phyloP scores from a whole-genome alignment of 2,888 invertebrate species.

The Lithophane semibrunnea region DNA sequence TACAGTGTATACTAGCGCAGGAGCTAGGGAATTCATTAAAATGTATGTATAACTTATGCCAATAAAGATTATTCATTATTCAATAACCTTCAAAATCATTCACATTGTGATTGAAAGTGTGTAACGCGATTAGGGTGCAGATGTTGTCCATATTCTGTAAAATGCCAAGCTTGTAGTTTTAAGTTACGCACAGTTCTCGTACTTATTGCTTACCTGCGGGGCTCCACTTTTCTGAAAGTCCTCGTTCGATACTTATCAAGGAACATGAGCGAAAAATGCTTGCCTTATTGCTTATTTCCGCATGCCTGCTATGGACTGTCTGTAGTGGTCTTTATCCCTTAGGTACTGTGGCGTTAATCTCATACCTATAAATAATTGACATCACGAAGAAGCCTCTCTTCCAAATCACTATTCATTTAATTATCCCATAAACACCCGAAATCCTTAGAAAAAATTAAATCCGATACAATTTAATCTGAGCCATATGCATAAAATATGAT shows the following conservation, averaged over 20 bases:
- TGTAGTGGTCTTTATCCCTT: background rate
- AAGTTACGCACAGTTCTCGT: background rate
- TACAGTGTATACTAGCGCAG: too few relatives aligned
- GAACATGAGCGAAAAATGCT: background rate
- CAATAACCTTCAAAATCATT: too few relatives aligned
- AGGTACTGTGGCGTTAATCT: background rate
- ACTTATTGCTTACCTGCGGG: background rate
- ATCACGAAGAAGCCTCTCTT: background rate
- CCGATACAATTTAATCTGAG: conserved; percentile 39
- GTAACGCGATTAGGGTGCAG: background rate
- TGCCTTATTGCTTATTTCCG: background rate
- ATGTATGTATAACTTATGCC: too few relatives aligned
- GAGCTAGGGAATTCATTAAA: too few relatives aligned
- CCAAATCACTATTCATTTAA: background rate
- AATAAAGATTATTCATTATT: too few relatives aligned
- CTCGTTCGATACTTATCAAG: background rate
- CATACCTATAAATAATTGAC: background rate
- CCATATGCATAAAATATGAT: conserved; percentile 65
- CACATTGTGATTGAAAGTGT: too few relatives aligned
- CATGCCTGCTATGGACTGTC: background rate
- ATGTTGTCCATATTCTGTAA: background rate
- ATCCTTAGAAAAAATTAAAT: conserved; percentile 1
- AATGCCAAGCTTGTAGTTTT: background rate
- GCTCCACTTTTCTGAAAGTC: background rate
- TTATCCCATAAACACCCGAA: background rate